These are phyloP conservation scores for Manis crassicaudata DNA, from an alignment of 2,797 vertebrate species.

Conservation along the genomic window DNA sequence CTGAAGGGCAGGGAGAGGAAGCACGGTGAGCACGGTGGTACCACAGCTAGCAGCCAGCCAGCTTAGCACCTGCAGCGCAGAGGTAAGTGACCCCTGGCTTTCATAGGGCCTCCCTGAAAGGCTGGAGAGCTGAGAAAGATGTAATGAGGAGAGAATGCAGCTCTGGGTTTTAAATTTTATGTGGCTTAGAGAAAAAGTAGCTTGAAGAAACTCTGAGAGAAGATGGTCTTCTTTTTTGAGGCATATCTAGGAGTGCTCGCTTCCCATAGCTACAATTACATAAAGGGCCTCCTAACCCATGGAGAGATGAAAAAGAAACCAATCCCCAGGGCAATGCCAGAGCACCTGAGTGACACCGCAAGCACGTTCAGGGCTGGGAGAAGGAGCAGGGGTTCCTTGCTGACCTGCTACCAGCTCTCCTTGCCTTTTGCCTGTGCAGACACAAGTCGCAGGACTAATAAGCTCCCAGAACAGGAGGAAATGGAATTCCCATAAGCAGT, in stretches of 20 bases:
- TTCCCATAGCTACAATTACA: not conserved
- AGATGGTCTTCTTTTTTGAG: not conserved
- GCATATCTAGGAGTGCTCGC: not conserved
- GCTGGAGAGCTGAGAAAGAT: not conserved
- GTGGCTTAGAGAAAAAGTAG: constrained; percentile 8
- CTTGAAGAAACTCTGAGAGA: not conserved
- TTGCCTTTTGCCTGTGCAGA: not conserved
- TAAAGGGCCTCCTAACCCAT: not conserved
- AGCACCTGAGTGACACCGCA: not conserved
- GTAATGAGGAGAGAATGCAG: not conserved
- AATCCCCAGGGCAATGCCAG: not conserved
- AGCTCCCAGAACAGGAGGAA: not conserved
- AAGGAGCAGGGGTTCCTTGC: not conserved
- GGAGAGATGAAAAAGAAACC: constrained; percentile 9
- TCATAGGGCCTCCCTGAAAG: not conserved
- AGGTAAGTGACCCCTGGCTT: not conserved
- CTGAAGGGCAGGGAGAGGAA: not conserved
- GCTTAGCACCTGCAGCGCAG: not conserved
- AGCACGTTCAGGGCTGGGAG: not conserved
- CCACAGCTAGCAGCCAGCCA: not conserved
- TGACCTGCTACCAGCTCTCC: not conserved
- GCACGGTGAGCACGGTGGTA: not conserved
- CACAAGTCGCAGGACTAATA: not conserved
- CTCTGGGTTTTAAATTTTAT: constrained; percentile 6
- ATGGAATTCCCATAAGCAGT: not conserved